Evolutionary conservation across 2,888 invertebrate genomes (phyloP), one percentile per base, ranked within the genome.

Genomic region (Hypercompe scribonia): DNA sequence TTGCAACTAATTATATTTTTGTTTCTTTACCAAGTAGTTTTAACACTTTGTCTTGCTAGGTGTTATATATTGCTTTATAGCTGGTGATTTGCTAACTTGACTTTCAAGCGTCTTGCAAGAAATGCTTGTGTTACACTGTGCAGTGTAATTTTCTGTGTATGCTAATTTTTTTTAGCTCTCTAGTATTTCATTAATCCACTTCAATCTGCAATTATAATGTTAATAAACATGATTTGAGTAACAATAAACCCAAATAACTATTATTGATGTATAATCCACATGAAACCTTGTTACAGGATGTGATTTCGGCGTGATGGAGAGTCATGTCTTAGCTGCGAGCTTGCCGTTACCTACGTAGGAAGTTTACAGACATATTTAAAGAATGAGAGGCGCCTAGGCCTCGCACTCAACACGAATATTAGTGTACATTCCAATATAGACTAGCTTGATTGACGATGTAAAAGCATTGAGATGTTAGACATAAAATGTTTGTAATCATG

Each of bases 381-480:
- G 39, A 68, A 74, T 76, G 69, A 74, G 72, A 69, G 68, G 70
- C 73, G 73, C 70, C 72, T 70, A 73, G 58, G 68, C 64, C 70
- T 75, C 70, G 39, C 69, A 74, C 58, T 39, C 36, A 66, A 64
- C 77, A 82, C 75, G 76, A 77, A 78, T 81, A 77, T 81, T 87
- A 88, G 90, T 90, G 88, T 89, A 89, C 91, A 90, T 90, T 90
- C 88, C 89, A 86, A 84, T 46, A 61, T 69, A 70, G 61, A 70
- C 46, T 73, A 77, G 73, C 67, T 73, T 78, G 50, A 71, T 78
- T 65, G 58, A 24, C 18, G 28, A 61, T 28, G 58, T 58, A 28
- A 58, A 50, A 42, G 66, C 42, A 54, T 80, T 72, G 67, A 71
- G 42, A 58, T 77, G 76, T 74, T 79, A 84, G 74, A 78, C 75